Evolutionary conservation across 2,888 invertebrate genomes (phyloP), one percentile per base, ranked within the genome.

Genomic region (Cenopis cana): DNA sequence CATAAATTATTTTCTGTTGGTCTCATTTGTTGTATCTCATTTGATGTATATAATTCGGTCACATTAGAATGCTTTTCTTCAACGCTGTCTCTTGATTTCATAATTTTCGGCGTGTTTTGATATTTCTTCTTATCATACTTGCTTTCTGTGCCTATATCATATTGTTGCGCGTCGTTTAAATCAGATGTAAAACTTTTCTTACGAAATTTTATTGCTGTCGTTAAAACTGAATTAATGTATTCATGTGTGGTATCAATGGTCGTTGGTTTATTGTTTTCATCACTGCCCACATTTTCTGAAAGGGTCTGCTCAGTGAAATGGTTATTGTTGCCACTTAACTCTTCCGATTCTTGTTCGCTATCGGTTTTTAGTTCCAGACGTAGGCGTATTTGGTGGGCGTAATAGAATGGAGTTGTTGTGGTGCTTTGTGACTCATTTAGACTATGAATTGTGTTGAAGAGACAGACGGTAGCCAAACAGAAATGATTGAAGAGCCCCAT

Each of bases 1-100:
- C 88, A 90, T 77, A 84, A 86, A 52, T 87, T 86, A 74, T 75
- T 79, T 49, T 83, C 81, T 20, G 75, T 76, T 1, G 81, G 69
- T 57, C 78, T 46, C 12, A 54, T 70, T 50, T 60, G n/a, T n/a
- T n/a, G n/a, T n/a, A n/a, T n/a, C n/a, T n/a, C n/a, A n/a, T n/a
- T 57, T 20, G 17, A 3, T 29, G 33, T 50, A 50, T 50, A 9
- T 17, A 46, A 60, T 60, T 46, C 41, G 20, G 20, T 59, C 14
- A 14, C 24, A 2, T 24, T 11, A 29, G n/a, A 29, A 38, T 59
- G 6, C 11, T 12, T 56, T 1, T 11, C 0, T 12, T 36, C 14
- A 24, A 24, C 14, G 38, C 17, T 66, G 18, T 17, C 33, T 11
- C 24, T 67, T 20, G 50, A 75, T 0, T 68, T 70, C 2, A 38